These are phyloP conservation scores for Tringa solitaria DNA, from an alignment of 2,113 vertebrate species.

Conservation along the genomic window DNA sequence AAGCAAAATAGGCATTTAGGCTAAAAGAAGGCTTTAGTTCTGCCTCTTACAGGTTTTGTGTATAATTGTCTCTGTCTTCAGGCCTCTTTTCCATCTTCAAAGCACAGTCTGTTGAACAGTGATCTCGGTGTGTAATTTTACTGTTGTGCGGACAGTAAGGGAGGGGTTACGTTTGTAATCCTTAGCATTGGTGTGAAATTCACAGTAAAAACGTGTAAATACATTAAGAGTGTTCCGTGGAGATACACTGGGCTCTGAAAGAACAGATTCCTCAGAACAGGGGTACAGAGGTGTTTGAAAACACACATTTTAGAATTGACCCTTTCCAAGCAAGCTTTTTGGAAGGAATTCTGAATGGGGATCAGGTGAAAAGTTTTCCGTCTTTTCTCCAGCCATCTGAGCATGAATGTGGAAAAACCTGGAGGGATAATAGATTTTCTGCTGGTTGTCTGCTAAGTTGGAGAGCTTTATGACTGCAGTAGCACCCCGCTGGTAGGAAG, in stretches of 20 bases:
- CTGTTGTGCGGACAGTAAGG: neutral
- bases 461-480: neutral
- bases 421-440: neutral
- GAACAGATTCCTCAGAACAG: neutral
- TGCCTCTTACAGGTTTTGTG: neutral
- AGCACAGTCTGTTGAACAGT: neutral
- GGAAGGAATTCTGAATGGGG: neutral
- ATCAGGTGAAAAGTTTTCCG: neutral
- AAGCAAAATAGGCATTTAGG: conserved; percentile 28
- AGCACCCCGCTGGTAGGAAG: neutral
- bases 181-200: neutral
- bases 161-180: neutral
- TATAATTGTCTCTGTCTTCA: conserved; percentile 27
- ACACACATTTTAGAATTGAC: neutral
- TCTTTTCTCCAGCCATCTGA: neutral
- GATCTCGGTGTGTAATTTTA: neutral
- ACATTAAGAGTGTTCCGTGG: neutral
- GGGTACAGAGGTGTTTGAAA: neutral
- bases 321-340: neutral
- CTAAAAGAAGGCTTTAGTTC: conserved; percentile 22
- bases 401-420: neutral
- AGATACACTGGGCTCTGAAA: neutral
- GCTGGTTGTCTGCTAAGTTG: neutral
- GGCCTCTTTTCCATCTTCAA: conserved; percentile 22
- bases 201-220: neutral